Conservation (phyloP, 1,140 invertebrate species). For the Papilio machaon region DNA sequence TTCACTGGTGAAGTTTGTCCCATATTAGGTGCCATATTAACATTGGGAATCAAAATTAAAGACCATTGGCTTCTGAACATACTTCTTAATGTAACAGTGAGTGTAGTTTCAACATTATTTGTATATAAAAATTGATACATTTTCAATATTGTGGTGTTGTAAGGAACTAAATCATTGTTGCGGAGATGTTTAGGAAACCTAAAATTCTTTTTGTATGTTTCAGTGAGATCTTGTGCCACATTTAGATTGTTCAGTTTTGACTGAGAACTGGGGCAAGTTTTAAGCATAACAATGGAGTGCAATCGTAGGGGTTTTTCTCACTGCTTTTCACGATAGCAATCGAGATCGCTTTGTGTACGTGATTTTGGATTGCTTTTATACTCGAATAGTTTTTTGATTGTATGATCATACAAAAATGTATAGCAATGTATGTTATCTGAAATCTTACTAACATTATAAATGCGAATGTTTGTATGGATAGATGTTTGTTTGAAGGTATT, state of each 20-base stretch:
- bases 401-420: not conserved
- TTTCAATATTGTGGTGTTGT: too few species aligned
- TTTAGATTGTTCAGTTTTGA: not conserved
- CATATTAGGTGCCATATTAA: too few species aligned
- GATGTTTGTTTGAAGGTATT: too few species aligned
- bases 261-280: not conserved
- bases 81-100: too few species aligned
- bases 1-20: too few species aligned
- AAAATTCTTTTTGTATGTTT: not conserved
- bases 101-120: too few species aligned
- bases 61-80: too few species aligned
- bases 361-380: not conserved
- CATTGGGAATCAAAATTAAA: too few species aligned
- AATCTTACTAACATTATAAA: too few species aligned
- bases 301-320: not conserved
- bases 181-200: not conserved
- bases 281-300: not conserved
- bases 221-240: not conserved
- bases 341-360: not conserved
- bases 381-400: not conserved
- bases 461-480: too few species aligned
- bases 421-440: not conserved
- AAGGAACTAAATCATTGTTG: too few species aligned
- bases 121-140: too few species aligned
- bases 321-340: not conserved